Evolutionary conservation across 2,797 vertebrate genomes (phyloP).

Genomic region (Podargus strigoides): DNA sequence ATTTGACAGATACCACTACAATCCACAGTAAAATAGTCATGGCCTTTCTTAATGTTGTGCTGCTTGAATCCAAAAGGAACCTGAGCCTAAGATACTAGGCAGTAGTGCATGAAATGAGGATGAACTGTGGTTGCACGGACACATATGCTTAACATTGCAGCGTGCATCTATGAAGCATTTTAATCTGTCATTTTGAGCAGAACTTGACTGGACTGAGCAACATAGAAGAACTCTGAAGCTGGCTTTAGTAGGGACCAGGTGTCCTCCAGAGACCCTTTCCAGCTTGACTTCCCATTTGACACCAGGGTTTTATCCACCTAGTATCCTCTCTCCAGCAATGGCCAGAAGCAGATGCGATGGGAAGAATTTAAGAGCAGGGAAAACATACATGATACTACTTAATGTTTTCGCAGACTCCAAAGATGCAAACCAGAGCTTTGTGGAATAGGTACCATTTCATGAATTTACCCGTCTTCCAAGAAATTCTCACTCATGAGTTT

Average conservation of each 20-base stretch:
- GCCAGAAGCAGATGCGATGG: not conserved
- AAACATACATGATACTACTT: rapidly evolving
- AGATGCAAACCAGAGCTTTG: not conserved
- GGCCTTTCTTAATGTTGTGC: not conserved
- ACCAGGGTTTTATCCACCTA: not conserved
- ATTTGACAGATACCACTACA: rapidly evolving
- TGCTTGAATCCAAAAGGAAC: not conserved
- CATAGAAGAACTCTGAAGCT: not conserved
- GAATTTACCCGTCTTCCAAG: not conserved
- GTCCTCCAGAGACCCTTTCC: not conserved
- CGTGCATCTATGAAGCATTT: not conserved
- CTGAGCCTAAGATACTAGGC: not conserved
- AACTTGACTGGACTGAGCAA: not conserved
- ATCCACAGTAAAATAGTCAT: not conserved
- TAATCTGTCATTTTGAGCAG: not conserved
- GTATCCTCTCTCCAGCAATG: not conserved
- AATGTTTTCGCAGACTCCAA: not conserved
- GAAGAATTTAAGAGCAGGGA: not conserved
- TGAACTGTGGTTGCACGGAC: not conserved
- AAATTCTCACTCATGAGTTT: not conserved
- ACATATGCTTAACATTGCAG: not conserved
- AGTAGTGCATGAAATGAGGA: not conserved
- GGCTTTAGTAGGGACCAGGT: not conserved
- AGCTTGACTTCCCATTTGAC: not conserved
- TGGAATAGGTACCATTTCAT: not conserved